phyloP scores from a whole-genome alignment of 2,888 invertebrate genomes.

The Panzeria rudis region DNA sequence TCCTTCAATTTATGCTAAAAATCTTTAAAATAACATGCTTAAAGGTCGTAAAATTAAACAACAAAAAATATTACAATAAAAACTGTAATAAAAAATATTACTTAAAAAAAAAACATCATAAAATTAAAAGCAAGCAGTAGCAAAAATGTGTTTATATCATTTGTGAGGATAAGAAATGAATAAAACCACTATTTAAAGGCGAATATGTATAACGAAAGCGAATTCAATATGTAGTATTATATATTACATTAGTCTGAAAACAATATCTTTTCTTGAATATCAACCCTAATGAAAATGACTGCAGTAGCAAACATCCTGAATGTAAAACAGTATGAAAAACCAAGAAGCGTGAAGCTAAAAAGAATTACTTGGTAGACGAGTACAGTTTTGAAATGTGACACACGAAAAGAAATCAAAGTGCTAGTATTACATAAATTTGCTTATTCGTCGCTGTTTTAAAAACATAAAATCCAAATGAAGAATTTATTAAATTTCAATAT shows the following conservation, averaged over 20 bases:
- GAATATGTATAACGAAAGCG: no score
- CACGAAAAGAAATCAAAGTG: no score
- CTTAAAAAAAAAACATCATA: conserved; percentile 24
- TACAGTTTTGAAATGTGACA: no score
- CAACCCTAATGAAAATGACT: neutral
- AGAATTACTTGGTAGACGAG: no score
- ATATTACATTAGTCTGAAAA: conserved; percentile 32
- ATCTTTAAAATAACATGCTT: conserved; percentile 56
- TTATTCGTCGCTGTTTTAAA: no score
- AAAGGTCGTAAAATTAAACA: conserved; percentile 64
- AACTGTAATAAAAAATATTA: conserved; percentile 43
- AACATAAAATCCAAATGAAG: no score
- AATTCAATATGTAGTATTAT: conserved; percentile 41
- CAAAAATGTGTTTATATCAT: conserved; percentile 15
- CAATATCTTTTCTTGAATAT: conserved; percentile 23
- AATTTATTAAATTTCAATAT: no score
- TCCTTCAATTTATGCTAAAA: conserved; percentile 32
- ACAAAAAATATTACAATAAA: conserved; percentile 28
- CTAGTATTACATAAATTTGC: no score
- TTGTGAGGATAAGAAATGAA: conserved; percentile 50
- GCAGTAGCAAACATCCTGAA: neutral
- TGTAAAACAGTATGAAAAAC: no score
- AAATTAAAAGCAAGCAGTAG: conserved; percentile 12
- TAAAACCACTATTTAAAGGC: conserved; percentile 49
- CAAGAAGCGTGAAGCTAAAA: no score